Evolutionary conservation across 1,140 invertebrate genomes (phyloP).

Genomic region (Nilaparvata lugens): DNA sequence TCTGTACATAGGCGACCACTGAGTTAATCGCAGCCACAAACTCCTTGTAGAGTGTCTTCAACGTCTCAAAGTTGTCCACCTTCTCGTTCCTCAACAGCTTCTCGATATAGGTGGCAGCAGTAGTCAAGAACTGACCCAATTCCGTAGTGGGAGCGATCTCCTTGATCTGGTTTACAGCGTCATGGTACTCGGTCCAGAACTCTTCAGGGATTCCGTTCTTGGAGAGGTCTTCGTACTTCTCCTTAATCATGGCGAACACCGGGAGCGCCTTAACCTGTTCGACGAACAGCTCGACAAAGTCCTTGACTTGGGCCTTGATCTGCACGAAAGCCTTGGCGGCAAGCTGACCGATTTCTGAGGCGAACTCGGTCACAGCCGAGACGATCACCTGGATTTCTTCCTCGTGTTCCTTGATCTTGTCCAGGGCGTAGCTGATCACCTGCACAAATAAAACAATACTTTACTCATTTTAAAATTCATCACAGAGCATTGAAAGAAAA

Average conservation of each 20-base stretch:
- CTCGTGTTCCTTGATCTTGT: constrained; percentile 39
- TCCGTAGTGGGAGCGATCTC: constrained; percentile 47
- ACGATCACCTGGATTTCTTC: constrained; percentile 54
- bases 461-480: no score
- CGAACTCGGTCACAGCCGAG: constrained; percentile 40
- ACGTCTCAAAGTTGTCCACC: constrained; percentile 39
- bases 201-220: constrained; percentile 34
- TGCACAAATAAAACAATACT: no score
- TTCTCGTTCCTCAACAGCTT: constrained; percentile 42
- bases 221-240: constrained; percentile 33
- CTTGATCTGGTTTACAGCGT: constrained; percentile 39
- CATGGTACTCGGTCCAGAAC: constrained; percentile 38
- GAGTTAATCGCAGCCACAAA: constrained; percentile 39
- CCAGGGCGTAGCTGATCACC: constrained; percentile 21
- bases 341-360: constrained; percentile 43
- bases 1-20: constrained; percentile 29
- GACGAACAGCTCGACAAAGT: constrained; percentile 36
- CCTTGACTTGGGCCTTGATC: constrained; percentile 39
- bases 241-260: constrained; percentile 42
- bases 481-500: constrained; percentile 6
- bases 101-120: constrained; percentile 45
- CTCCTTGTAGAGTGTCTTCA: constrained; percentile 41
- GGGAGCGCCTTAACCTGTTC: constrained; percentile 46
- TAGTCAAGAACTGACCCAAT: constrained; percentile 42
- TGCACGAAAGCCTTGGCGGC: constrained; percentile 37